A percentile compares a stretch with the other conserved stretches of the same genome.
phyloP scores from a whole-genome alignment of 2,888 invertebrate species.

The Mythimna vitellina region DNA sequence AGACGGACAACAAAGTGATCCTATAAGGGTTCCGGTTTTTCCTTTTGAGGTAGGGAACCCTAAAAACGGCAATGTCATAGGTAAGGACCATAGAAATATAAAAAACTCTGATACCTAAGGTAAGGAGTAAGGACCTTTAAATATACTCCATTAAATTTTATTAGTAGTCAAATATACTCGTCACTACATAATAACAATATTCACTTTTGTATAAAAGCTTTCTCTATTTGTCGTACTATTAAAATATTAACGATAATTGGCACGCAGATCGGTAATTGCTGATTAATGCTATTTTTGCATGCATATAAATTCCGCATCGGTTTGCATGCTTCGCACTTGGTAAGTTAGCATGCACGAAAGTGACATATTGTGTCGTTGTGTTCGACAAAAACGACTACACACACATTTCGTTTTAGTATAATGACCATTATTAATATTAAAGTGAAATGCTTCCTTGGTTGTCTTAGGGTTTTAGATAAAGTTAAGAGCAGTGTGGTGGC shows the following conservation, averaged over 20 bases:
- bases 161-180: not conserved
- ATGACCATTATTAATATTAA: not conserved
- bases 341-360: conserved; percentile 22
- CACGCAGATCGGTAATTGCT: conserved; percentile 11
- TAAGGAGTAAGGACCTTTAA: no score
- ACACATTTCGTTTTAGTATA: not conserved
- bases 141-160: not conserved
- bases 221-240: not conserved
- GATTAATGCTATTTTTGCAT: conserved; percentile 32
- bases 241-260: conserved; percentile 19
- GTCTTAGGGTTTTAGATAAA: no score
- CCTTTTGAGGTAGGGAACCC: no score
- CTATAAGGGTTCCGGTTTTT: no score
- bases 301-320: conserved; percentile 18
- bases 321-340: conserved; percentile 18
- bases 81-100: no score
- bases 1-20: no score
- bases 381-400: not conserved
- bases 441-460: not conserved
- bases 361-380: conserved; percentile 1
- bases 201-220: conserved; percentile 3
- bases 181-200: not conserved
- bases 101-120: no score
- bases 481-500: no score
- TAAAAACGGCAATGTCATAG: no score